Conservation (phyloP, 2,888 invertebrate genomes). For the Spodoptera picta region DNA sequence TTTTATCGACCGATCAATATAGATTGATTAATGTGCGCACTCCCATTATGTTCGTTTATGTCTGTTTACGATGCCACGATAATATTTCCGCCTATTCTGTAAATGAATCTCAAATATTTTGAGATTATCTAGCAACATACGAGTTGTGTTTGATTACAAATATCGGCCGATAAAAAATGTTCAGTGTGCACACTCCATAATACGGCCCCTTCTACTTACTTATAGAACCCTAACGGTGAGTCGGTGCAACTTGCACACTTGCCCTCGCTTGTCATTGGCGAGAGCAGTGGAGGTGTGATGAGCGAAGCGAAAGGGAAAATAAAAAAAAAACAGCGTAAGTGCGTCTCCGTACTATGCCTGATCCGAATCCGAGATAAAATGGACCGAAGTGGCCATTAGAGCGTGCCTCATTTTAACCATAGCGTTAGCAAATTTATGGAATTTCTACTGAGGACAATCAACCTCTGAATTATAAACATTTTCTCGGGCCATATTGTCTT, state of each 20-base stretch:
- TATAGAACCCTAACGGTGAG: constrained; percentile 52
- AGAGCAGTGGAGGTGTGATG: constrained; percentile 52
- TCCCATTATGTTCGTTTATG: constrained; percentile 43
- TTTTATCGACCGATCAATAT: constrained; percentile 49
- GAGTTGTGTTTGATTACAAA: constrained; percentile 17
- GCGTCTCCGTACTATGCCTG: constrained; percentile 39
- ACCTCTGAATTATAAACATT: constrained; percentile 4
- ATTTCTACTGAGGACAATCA: constrained; percentile 1
- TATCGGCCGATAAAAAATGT: constrained; percentile 51
- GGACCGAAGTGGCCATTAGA: constrained; percentile 20
- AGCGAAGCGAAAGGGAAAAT: constrained; percentile 54
- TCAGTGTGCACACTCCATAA: constrained; percentile 53
- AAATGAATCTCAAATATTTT: constrained; percentile 9
- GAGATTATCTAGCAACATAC: constrained; percentile 9
- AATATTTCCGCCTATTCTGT: constrained; percentile 17
- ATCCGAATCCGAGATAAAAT: constrained; percentile 37
- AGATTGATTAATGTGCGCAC: constrained; percentile 51
- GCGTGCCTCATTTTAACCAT: too few relatives aligned
- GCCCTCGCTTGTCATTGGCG: constrained; percentile 54
- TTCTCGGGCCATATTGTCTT: constrained; percentile 40
- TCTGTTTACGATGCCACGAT: constrained; percentile 14
- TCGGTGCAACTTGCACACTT: constrained; percentile 53
- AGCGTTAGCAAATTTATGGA: too few relatives aligned
- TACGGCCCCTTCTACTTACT: constrained; percentile 50
- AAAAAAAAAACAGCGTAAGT: constrained; percentile 51